Conservation (phyloP, 1,140 invertebrate species). For the Cyclargus thomasi region DNA sequence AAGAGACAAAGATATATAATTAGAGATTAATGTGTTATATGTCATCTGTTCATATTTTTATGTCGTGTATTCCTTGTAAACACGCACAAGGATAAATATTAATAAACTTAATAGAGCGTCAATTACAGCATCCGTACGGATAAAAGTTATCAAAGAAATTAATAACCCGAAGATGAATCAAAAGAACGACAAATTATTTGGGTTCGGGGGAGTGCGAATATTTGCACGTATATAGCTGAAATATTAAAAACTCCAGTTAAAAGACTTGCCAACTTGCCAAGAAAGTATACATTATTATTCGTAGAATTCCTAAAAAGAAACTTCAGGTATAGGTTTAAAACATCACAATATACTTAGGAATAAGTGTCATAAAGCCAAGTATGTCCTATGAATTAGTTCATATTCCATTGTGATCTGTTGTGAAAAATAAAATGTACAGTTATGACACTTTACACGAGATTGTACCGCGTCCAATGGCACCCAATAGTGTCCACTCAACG, state of each 20-base stretch:
- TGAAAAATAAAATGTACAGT: neutral
- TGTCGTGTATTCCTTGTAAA: neutral
- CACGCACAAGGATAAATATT: neutral
- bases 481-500: slow-evolving; percentile 30
- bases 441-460: neutral
- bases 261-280: too few species aligned
- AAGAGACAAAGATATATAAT: too few species aligned
- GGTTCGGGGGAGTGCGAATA: neutral
- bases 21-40: too few species aligned
- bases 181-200: neutral
- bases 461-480: slow-evolving; percentile 25
- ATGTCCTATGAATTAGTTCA: too few species aligned
- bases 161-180: slow-evolving; percentile 15
- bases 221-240: neutral
- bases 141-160: slow-evolving; percentile 19
- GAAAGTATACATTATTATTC: too few species aligned
- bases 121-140: neutral
- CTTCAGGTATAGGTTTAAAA: too few species aligned
- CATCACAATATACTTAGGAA: too few species aligned
- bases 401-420: too few species aligned
- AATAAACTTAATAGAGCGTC: neutral
- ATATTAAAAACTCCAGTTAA: neutral
- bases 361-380: too few species aligned
- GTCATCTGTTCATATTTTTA: too few species aligned
- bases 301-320: too few species aligned